Evolutionary conservation across 2,797 vertebrate genomes (phyloP).

Genomic region (Neosilurus hyrtlii): DNA sequence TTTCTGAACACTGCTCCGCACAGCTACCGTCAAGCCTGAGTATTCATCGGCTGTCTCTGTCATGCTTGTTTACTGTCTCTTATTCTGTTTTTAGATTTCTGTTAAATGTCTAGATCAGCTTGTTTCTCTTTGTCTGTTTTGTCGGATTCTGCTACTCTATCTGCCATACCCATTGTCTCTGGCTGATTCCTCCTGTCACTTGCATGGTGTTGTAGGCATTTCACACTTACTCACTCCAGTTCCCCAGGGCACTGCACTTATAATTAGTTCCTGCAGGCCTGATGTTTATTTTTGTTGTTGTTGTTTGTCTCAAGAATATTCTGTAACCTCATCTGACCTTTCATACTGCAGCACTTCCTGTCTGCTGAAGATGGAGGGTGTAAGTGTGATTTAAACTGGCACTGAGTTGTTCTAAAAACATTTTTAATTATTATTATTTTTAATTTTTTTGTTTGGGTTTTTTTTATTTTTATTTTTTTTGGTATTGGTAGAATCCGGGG

Average conservation of each 20-base stretch:
- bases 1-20: slow-evolving; percentile 14
- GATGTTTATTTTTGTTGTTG: background rate
- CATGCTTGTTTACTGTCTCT: slow-evolving; percentile 19
- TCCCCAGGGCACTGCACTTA: slow-evolving; percentile 11
- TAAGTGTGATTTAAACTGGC: background rate
- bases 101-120: slow-evolving; percentile 16
- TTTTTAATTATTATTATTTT: too few relatives aligned
- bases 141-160: slow-evolving; percentile 3
- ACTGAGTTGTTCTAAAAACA: too few relatives aligned
- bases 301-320: background rate
- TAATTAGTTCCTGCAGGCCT: slow-evolving; percentile 24
- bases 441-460: too few relatives aligned
- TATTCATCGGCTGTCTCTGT: background rate
- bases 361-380: background rate
- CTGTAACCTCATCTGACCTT: background rate
- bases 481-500: too few relatives aligned
- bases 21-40: slow-evolving; percentile 7
- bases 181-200: slow-evolving; percentile 36
- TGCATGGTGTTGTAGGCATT: slow-evolving; percentile 46
- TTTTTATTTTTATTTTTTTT: too few relatives aligned
- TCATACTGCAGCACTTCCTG: background rate
- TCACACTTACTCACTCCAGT: background rate
- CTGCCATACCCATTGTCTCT: slow-evolving; percentile 28
- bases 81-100: slow-evolving; percentile 11
- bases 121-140: slow-evolving; percentile 22